phyloP scores from a whole-genome alignment of 2,888 invertebrate species.

The Drosophila mimetica region DNA sequence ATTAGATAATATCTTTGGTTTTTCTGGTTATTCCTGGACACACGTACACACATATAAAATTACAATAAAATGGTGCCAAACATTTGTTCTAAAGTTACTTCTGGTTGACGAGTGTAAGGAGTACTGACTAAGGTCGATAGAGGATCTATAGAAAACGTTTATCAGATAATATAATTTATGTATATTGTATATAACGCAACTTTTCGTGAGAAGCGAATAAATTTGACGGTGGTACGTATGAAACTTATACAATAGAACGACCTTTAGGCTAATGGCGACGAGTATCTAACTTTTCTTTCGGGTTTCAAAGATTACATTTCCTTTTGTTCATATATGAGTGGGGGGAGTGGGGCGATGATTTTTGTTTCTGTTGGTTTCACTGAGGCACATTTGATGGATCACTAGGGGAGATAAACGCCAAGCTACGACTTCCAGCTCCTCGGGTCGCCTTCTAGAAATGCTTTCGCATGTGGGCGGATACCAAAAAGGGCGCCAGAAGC shows the following conservation, averaged over 20 bases:
- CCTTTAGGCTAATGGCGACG: conserved; percentile 56
- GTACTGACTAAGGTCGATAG: conserved; percentile 51
- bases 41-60: conserved; percentile 42
- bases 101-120: conserved; percentile 28
- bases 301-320: background rate
- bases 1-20: conserved; percentile 10
- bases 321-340: conserved; percentile 10
- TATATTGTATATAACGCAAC: conserved; percentile 61
- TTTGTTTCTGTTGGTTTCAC: conserved; percentile 51
- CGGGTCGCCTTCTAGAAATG: conserved; percentile 70
- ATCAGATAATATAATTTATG: conserved; percentile 45
- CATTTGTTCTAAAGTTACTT: conserved; percentile 21
- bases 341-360: conserved; percentile 31
- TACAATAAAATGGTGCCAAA: conserved; percentile 51
- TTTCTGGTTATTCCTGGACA: conserved; percentile 17
- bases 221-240: conserved; percentile 79
- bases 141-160: conserved; percentile 60
- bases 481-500: conserved; percentile 71
- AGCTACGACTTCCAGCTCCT: conserved; percentile 29
- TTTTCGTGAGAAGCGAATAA: conserved; percentile 74
- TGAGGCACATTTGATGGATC: conserved; percentile 77
- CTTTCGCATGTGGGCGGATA: conserved; percentile 71
- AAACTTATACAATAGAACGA: conserved; percentile 68
- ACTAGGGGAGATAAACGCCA: conserved; percentile 58
- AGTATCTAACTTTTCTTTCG: conserved; percentile 13